Percentiles rank a stretch among this genome's conserved stretches.
phyloP scores from a whole-genome alignment of 1,140 invertebrate species.

The Saccostrea glomerata region DNA sequence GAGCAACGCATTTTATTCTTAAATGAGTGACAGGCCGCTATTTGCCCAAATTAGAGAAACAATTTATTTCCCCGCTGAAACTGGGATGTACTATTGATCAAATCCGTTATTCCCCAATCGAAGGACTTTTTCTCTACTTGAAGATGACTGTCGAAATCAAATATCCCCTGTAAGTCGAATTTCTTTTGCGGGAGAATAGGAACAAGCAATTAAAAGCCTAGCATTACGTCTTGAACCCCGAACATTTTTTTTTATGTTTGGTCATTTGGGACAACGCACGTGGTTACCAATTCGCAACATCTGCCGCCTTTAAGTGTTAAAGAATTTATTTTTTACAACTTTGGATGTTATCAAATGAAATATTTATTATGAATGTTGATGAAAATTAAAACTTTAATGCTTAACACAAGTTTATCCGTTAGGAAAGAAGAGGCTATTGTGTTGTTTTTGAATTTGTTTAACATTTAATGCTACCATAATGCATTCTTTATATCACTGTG shows the following conservation, averaged over 20 bases:
- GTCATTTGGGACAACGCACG: slow-evolving; percentile 6
- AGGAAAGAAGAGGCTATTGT: too few relatives aligned
- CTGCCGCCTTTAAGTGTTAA: neutral
- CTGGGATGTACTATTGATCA: slow-evolving; percentile 48
- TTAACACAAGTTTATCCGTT: neutral
- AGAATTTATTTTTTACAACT: slow-evolving; percentile 23
- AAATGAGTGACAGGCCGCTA: slow-evolving; percentile 47
- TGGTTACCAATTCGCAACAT: neutral
- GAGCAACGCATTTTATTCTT: slow-evolving; percentile 48
- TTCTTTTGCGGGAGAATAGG: neutral
- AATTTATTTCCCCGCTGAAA: slow-evolving; percentile 52
- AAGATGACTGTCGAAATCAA: slow-evolving; percentile 34
- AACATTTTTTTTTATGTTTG: neutral
- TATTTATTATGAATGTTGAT: neutral
- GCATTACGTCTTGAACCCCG: slow-evolving; percentile 9
- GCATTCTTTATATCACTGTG: too few relatives aligned
- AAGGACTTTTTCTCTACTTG: slow-evolving; percentile 27
- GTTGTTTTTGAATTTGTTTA: too few relatives aligned
- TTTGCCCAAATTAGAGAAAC: slow-evolving; percentile 52
- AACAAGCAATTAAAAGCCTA: slow-evolving; percentile 9
- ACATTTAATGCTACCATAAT: too few relatives aligned
- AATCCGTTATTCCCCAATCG: slow-evolving; percentile 47
- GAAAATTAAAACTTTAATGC: neutral
- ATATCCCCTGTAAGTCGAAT: slow-evolving; percentile 22
- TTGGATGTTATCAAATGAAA: slow-evolving; percentile 4